These are phyloP conservation scores for Ephestia elutella DNA, from an alignment of 1,140 invertebrate genomes.

Conservation along the genomic window DNA sequence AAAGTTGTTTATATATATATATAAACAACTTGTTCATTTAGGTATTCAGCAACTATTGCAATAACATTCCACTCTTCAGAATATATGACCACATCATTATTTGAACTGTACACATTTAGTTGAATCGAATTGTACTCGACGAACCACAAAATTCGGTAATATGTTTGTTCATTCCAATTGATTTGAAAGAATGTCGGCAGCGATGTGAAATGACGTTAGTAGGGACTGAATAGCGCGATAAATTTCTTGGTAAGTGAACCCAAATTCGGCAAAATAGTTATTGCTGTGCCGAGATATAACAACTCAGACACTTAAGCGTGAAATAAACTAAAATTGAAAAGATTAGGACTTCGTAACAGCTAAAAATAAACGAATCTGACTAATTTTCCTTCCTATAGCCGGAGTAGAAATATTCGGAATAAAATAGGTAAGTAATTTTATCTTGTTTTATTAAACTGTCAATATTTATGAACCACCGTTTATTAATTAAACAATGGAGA, in stretches of 20 bases:
- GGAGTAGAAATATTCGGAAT: no score
- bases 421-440: no score
- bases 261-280: not conserved
- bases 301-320: not conserved
- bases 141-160: not conserved
- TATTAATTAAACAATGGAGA: no score
- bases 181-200: not conserved
- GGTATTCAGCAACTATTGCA: no score
- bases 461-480: no score
- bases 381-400: no score
- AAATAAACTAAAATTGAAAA: not conserved
- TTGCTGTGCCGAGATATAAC: not conserved
- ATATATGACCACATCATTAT: not conserved
- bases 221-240: not conserved
- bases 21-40: no score
- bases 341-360: not conserved
- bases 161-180: constrained; percentile 3
- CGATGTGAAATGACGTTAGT: not conserved
- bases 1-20: no score
- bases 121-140: not conserved
- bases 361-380: not conserved
- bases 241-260: not conserved
- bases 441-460: no score
- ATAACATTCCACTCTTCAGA: not conserved
- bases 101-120: not conserved